Evolutionary conservation across 2,113 vertebrate genomes (phyloP).

Genomic region (Podarcis cretensis): DNA sequence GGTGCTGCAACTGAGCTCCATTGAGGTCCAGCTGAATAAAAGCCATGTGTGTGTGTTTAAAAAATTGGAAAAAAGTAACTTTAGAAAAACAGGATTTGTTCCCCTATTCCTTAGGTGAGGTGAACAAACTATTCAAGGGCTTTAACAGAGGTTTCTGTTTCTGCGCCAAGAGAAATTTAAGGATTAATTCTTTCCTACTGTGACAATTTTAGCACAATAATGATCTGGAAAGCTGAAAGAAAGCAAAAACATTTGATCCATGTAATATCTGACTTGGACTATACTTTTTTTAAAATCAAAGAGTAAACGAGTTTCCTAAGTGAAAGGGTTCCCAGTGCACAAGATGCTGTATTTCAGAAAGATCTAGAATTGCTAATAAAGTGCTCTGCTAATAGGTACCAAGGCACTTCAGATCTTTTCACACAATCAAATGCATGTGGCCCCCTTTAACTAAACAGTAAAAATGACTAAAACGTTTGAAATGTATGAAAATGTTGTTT

Average conservation of each 20-base stretch:
- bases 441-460: no score
- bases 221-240: slow-evolving; percentile 45
- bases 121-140: slow-evolving; percentile 28
- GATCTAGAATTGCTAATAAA: background rate
- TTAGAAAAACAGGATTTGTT: slow-evolving; percentile 7
- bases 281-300: background rate
- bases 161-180: slow-evolving; percentile 45
- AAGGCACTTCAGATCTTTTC: no score
- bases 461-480: no score
- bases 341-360: background rate
- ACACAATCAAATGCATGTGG: no score
- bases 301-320: background rate
- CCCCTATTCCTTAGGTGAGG: slow-evolving; percentile 41
- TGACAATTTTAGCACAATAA: slow-evolving; percentile 25
- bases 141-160: slow-evolving; percentile 42
- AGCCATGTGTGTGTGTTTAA: no score
- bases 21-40: no score
- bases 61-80: no score
- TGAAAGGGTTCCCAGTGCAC: background rate
- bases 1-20: no score
- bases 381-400: background rate
- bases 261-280: background rate
- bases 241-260: slow-evolving; percentile 41
- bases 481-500: no score
- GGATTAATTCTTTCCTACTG: slow-evolving; percentile 43